These are phyloP conservation scores for Melitaea athalia DNA, from an alignment of 2,888 invertebrate genomes.

Conservation along the genomic window DNA sequence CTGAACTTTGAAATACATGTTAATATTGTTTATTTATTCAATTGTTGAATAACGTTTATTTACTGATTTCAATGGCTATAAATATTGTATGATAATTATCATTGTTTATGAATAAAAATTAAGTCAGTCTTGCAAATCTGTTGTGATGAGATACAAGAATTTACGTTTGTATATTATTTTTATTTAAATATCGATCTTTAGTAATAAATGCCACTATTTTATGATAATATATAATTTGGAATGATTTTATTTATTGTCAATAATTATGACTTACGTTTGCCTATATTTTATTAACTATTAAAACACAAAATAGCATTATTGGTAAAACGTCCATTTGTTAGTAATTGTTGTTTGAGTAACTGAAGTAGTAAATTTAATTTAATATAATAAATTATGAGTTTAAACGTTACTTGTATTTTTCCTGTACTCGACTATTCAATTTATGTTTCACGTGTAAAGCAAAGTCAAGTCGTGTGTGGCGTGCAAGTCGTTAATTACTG, in stretches of 20 bases:
- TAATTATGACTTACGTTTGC: not conserved
- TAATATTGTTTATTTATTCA: too few relatives aligned
- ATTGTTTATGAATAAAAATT: too few relatives aligned
- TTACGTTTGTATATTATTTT: not conserved
- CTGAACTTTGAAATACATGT: too few relatives aligned
- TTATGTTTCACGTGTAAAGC: not conserved
- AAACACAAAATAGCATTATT: not conserved
- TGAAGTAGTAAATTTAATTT: not conserved
- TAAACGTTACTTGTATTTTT: not conserved
- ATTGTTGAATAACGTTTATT: too few relatives aligned
- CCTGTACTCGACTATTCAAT: not conserved
- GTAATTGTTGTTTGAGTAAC: not conserved
- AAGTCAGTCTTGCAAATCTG: not conserved
- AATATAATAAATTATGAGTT: not conserved
- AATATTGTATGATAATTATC: too few relatives aligned
- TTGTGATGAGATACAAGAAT: not conserved
- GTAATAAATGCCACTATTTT: not conserved
- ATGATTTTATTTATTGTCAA: not conserved
- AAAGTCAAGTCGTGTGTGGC: too few relatives aligned
- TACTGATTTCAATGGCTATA: too few relatives aligned
- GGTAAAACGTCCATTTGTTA: not conserved
- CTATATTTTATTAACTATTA: not conserved
- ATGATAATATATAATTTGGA: not conserved
- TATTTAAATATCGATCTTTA: not conserved
- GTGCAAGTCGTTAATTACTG: not conserved